A percentile compares a stretch with the other conserved stretches of the same genome.
Conservation (phyloP, 2,888 invertebrate genomes). For the Macroteleia sp. region DNA sequence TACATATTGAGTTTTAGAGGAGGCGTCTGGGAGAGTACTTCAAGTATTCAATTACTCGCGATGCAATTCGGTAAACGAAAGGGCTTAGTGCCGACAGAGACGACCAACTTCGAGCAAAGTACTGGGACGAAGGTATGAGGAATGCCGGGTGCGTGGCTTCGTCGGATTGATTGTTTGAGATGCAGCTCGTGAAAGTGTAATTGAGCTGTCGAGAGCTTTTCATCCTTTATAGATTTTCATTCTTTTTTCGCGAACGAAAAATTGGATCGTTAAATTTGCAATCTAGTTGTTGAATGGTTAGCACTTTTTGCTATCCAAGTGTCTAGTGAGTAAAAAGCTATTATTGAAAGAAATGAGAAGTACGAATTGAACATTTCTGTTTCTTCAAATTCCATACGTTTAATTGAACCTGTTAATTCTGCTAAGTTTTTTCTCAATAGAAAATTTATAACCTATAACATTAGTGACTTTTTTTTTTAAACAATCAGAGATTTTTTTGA, state of each 20-base stretch:
- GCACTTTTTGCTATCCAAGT: background rate
- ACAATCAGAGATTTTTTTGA: too few relatives aligned
- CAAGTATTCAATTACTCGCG: constrained; percentile 35
- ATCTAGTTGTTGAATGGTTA: background rate
- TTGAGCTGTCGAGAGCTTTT: constrained; percentile 23
- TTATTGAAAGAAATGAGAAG: too few relatives aligned
- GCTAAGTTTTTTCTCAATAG: too few relatives aligned
- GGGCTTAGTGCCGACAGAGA: constrained; percentile 17
- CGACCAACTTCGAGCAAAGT: constrained; percentile 20
- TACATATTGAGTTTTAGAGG: constrained; percentile 40
- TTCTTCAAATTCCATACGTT: too few relatives aligned
- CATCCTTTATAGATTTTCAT: constrained; percentile 4
- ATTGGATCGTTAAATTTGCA: constrained; percentile 10
- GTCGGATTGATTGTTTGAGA: constrained; percentile 15
- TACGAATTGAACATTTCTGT: too few relatives aligned
- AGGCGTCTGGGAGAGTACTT: constrained; percentile 6
- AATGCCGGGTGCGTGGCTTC: constrained; percentile 1
- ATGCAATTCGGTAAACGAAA: constrained; percentile 34
- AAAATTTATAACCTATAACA: too few relatives aligned
- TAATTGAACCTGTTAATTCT: too few relatives aligned
- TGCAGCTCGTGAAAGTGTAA: constrained; percentile 9
- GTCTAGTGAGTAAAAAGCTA: too few relatives aligned
- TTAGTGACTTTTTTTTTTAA: too few relatives aligned
- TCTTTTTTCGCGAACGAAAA: background rate
- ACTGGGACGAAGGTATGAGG: constrained; percentile 11